Base-by-base conservation (phyloP, 2,113 vertebrate genomes). In the Oreochromis niloticus region DNA sequence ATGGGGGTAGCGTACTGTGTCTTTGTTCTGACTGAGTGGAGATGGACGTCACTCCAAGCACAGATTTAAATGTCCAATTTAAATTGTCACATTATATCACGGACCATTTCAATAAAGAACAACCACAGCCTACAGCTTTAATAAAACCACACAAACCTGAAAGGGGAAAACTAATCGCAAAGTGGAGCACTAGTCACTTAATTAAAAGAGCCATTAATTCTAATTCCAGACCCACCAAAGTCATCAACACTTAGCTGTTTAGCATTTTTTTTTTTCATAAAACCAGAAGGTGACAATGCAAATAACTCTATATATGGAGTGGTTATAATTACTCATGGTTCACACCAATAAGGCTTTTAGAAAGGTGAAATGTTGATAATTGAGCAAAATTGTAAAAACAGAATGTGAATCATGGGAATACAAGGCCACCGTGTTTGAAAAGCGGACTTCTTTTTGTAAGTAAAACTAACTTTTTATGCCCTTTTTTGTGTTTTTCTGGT, bases 331-430 rank as follows among this genome's bases (percentile, higher is more conserved):
- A 71, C 39, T 54, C 54, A 61, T 9, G 6, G 63, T 52, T 83
- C 34, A 34, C 50, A 71, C 2, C 48, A 81, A 30, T 27, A 9
- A 71, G 24, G 14, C 17, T 36, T 46, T 0, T 43, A 27, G 24
- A 80, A 82, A 87, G 46, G 86, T 85, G 83, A 36, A 50, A 91
- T 73, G 24, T 43, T 73, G 68, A 80, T 87, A 89, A 92, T 41
- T 90, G 89, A 88, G 54, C 43, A 14, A 36, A 73, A 81, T 16
- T 43, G 36, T 84, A 83, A 83, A 81, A 43, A 43, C 71, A 68
- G 80, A 46, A 78, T 66, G 57, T 55, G 63, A 19, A 36, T 50
- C 32, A 43, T 14, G 8, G 24, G 41, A 66, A 71, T 11, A 54
- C 16, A 54, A 56, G 41, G 27, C 71, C 50, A 56, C 2, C 8